Conservation (phyloP, 1,140 invertebrate species). For the Hydropsyche tenuis region DNA sequence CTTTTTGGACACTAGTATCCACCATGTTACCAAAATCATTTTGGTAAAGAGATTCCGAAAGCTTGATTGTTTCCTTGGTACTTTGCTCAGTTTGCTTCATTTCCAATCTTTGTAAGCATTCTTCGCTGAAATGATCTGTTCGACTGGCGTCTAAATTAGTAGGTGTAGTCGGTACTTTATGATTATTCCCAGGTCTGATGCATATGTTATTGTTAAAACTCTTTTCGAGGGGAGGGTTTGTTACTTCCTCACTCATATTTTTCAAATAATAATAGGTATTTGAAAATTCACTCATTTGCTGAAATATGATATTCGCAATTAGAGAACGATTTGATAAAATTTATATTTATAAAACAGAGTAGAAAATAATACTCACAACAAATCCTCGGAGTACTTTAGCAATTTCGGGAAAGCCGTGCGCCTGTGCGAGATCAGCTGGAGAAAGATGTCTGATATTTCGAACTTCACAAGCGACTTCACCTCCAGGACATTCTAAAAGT, state of each 20-base stretch:
- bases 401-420: conserved; percentile 72
- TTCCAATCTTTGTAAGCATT: conserved; percentile 60
- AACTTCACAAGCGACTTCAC: conserved; percentile 78
- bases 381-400: conserved; percentile 78
- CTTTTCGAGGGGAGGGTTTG: conserved; percentile 52
- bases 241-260: conserved; percentile 69
- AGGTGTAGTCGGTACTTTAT: conserved; percentile 44
- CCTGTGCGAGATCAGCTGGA: conserved; percentile 80
- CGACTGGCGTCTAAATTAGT: conserved; percentile 32
- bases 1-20: conserved; percentile 59
- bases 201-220: conserved; percentile 53
- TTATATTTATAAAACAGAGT: neutral
- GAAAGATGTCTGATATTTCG: conserved; percentile 79
- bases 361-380: conserved; percentile 63
- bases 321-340: conserved; percentile 19
- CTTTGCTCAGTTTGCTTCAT: conserved; percentile 45
- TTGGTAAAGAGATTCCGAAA: conserved; percentile 45
- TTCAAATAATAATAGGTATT: conserved; percentile 85
- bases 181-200: conserved; percentile 51
- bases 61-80: conserved; percentile 48
- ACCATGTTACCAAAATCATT: conserved; percentile 43
- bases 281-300: conserved; percentile 79
- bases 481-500: conserved; percentile 83
- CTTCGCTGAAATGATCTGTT: conserved; percentile 60
- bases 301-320: no score